Evolutionary conservation across 2,888 invertebrate species (phyloP).

Genomic region (Boloria selene): DNA sequence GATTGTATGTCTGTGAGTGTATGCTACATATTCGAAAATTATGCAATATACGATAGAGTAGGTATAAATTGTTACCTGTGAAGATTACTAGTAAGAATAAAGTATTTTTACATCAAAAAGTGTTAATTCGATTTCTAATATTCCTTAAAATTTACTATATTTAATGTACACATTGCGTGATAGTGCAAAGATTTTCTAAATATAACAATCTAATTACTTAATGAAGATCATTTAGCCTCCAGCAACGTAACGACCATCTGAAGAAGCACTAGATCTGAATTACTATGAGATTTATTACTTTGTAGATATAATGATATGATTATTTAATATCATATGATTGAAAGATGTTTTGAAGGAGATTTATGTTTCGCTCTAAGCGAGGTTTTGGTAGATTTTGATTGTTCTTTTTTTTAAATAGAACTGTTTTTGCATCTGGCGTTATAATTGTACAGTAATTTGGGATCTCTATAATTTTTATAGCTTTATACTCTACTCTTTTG

Average conservation of each 20-base stretch:
- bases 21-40: too few species aligned
- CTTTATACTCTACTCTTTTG: background rate
- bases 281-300: conserved; percentile 77
- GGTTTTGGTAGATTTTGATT: conserved; percentile 41
- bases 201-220: conserved; percentile 50
- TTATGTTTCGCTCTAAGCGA: conserved; percentile 70
- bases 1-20: too few species aligned
- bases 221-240: conserved; percentile 75
- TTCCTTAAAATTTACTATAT: background rate
- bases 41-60: too few species aligned
- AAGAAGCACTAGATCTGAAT: conserved; percentile 74
- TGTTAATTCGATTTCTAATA: background rate
- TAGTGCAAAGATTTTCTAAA: conserved; percentile 15
- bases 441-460: conserved; percentile 16
- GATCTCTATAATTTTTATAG: background rate
- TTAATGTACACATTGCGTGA: conserved; percentile 17
- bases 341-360: conserved; percentile 56
- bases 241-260: conserved; percentile 74
- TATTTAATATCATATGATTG: conserved; percentile 41
- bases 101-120: background rate
- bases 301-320: conserved; percentile 67
- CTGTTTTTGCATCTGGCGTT: conserved; percentile 20
- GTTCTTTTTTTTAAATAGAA: background rate
- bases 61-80: too few species aligned
- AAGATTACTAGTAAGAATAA: background rate